Evolutionary conservation across 1,140 invertebrate species (phyloP), one percentile per base, ranked within the genome.

Genomic region (Venturia canescens): DNA sequence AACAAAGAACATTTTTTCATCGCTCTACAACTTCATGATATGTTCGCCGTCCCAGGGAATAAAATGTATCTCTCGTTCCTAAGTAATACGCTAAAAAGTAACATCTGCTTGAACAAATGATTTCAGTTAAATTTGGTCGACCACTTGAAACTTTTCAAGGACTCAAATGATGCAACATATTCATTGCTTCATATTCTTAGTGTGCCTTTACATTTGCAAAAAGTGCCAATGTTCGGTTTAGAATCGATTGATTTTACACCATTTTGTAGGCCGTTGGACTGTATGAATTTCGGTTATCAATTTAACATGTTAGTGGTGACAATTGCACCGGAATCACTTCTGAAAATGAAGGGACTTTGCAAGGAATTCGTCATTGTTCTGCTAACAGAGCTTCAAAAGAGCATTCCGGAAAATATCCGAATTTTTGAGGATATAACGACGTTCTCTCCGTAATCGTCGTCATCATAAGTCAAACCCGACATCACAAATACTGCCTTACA

Each of bases 381-480:
- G 38, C 7, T 44, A 1, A 11, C 38, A 44, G 7, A 44, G 60
- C 82, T 44, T 9, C 38, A 44, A 44, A 44, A 44, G 38, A 13
- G 38, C 1, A 44, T 44, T 44, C 38, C 38, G 7, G 7, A 44
- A 34, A 84, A 84, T 48, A 78, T 82, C 3, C 38, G 60, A 72
- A 57, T 80, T 23, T 21, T 78, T 76, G 48, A 57, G 74, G 31
- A 83, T 81, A 81, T 70, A 69, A 31, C 38, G 44, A 71, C 71
- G 21, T 84, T 84, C 31, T 81, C 82, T n/a, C 75, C 80, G 29
- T n/a, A 84, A 79, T 21, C 74, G 27, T 63, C 83, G n/a, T 60
- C 50, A 29, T 82, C 79, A 21, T 15, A 70, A 69, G 77, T 82
- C 26, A 82, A 82, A 66, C 16, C 63, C 1, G 83, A 82, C 50